A percentile compares a stretch with the other conserved stretches of the same genome.
These are phyloP conservation scores for Clunio marinus DNA, from an alignment of 2,888 invertebrate genomes.

Conservation along the genomic window DNA sequence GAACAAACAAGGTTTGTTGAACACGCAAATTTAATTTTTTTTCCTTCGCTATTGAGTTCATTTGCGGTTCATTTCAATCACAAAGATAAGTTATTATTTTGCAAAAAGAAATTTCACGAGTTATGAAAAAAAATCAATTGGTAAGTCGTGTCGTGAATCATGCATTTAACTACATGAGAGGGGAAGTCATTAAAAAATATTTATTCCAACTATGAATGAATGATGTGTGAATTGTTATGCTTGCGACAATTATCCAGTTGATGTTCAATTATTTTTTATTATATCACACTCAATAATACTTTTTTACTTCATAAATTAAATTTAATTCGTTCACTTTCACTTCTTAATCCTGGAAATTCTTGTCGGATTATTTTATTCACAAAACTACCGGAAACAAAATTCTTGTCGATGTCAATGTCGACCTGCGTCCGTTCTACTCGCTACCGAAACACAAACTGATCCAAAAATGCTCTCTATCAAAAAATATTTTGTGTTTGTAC, in stretches of 20 bases:
- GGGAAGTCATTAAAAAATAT: background rate
- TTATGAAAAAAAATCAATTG: background rate
- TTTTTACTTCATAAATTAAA: no score
- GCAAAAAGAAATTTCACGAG: background rate
- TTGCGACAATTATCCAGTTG: no score
- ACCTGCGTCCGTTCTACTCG: conserved; percentile 20
- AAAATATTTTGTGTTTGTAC: conserved; percentile 30
- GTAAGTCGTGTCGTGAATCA: no score
- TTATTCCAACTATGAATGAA: no score
- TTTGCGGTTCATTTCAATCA: background rate
- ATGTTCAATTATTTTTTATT: no score
- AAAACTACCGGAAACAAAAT: background rate
- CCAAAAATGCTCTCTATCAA: conserved; percentile 20
- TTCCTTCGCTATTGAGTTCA: no score
- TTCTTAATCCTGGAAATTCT: no score
- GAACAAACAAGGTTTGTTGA: no score
- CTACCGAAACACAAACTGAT: conserved; percentile 34
- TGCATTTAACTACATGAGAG: background rate
- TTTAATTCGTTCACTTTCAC: no score
- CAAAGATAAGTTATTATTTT: background rate
- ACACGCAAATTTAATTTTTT: no score
- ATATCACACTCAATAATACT: no score
- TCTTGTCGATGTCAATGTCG: background rate
- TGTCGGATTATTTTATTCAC: background rate
- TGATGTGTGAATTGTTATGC: no score